A percentile compares a stretch with the other conserved stretches of the same genome.
Conservation (phyloP, 2,888 invertebrate genomes). For the Plebejus anna region DNA sequence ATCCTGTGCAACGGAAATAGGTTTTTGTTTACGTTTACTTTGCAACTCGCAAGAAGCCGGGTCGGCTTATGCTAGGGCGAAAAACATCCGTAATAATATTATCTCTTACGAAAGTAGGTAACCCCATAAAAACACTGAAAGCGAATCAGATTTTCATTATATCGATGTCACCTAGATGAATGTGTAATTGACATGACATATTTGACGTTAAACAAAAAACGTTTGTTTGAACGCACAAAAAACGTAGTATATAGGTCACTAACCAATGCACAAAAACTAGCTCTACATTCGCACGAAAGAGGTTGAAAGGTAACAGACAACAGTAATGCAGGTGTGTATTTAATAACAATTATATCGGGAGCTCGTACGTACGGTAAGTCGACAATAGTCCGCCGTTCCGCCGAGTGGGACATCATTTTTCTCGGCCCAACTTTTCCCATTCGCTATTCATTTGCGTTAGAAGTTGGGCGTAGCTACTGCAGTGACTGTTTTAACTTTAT, state of each 20-base stretch:
- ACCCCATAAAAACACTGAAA: neutral
- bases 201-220: neutral
- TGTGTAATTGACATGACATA: neutral
- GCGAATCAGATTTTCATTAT: neutral
- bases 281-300: conserved; percentile 9
- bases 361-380: conserved; percentile 54
- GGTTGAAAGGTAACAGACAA: conserved; percentile 15
- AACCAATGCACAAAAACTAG: neutral
- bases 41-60: neutral
- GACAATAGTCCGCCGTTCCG: conserved; percentile 58
- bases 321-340: conserved; percentile 41
- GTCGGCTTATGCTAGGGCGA: neutral
- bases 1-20: neutral
- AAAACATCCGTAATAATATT: neutral
- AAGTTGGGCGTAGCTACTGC: conserved; percentile 74
- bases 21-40: conserved; percentile 7
- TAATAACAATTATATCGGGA: conserved; percentile 66
- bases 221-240: neutral
- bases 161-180: neutral
- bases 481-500: conserved; percentile 79
- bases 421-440: conserved; percentile 77
- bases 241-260: neutral
- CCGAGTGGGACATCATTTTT: conserved; percentile 76
- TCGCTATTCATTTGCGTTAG: conserved; percentile 80
- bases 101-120: neutral